Evolutionary conservation across 2,797 vertebrate species (phyloP), one percentile per base, ranked within the genome.

Genomic region (Decapterus maruadsi): DNA sequence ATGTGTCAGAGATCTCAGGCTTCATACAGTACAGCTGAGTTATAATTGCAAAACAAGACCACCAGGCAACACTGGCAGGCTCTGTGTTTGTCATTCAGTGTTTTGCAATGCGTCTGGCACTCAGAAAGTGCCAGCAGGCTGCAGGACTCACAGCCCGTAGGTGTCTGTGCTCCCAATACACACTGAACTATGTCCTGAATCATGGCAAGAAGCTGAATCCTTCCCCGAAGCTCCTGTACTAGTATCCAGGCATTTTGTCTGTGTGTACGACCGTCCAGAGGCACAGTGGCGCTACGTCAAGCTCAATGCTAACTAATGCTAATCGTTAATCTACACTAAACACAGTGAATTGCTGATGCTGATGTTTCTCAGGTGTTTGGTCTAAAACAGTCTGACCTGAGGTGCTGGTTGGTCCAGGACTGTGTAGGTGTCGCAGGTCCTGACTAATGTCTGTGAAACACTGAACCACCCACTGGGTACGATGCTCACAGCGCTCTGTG

Each of bases 11-110:
- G 66, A 26, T 53, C 71, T 61, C 38, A 43, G 60, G 36, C 67
- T 70, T 14, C 38, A 69, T 29, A 34, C 22, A 57, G 67, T 50
- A 34, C 31, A 26, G 48, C 20, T 43, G 57, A 66, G 19, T 66
- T 76, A 43, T 74, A 73, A 72, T 68, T 78, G 71, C 53, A 67
- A 80, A 58, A 67, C 38, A 54, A 48, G 66, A 82, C 79, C 75
- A 64, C 62, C 66, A 42, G 26, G 70, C 54, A 56, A 67, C 31
- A 40, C 54, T 77, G 75, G 74, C 78, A 83, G 51, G 54, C 58
- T 75, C 59, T 51, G 16, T 72, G 46, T 72, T 81, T 73, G 65
- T 81, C 68, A 78, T 69, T 66, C 57, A 71, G 1, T 56, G 48
- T 68, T 70, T 81, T 77, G 50, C 77, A 56, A 42, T 71, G 46